A percentile compares a stretch with the other conserved stretches of the same genome.
Evolutionary conservation across 2,797 vertebrate species (phyloP).

Genomic region (Rhadinocentrus ornatus): DNA sequence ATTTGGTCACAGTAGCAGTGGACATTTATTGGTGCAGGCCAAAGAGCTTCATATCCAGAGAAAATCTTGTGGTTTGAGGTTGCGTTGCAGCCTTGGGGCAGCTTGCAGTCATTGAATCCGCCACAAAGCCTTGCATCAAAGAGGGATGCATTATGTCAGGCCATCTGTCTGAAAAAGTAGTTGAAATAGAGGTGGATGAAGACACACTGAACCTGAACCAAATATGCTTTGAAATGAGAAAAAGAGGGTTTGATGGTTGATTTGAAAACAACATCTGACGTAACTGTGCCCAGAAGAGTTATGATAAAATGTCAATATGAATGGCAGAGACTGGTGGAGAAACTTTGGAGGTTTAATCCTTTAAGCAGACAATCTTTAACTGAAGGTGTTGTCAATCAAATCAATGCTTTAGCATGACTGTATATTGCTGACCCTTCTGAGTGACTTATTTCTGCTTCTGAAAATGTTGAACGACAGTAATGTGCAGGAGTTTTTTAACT

Average conservation of each 20-base stretch:
- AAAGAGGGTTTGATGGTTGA: neutral
- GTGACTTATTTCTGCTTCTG: too few relatives aligned
- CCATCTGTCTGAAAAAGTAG: conserved; percentile 5
- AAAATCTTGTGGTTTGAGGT: neutral
- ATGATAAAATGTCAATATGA: neutral
- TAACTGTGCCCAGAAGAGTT: neutral
- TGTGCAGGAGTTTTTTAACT: too few relatives aligned
- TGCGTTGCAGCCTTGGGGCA: neutral
- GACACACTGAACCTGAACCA: neutral
- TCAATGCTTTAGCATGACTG: too few relatives aligned
- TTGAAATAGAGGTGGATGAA: neutral
- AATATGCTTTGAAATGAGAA: neutral
- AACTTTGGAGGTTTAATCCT: neutral
- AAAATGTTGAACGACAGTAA: too few relatives aligned
- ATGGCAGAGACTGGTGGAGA: neutral
- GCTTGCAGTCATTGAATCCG: neutral
- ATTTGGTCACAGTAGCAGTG: neutral
- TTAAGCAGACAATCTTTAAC: too few relatives aligned
- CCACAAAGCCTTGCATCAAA: neutral
- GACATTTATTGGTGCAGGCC: neutral
- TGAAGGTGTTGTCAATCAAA: too few relatives aligned
- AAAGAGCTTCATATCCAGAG: neutral
- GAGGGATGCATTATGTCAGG: neutral
- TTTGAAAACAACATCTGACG: neutral
- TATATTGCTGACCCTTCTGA: too few relatives aligned